These are phyloP conservation scores for Aporrectodea caliginosa DNA, from an alignment of 1,140 invertebrate species.

Conservation along the genomic window DNA sequence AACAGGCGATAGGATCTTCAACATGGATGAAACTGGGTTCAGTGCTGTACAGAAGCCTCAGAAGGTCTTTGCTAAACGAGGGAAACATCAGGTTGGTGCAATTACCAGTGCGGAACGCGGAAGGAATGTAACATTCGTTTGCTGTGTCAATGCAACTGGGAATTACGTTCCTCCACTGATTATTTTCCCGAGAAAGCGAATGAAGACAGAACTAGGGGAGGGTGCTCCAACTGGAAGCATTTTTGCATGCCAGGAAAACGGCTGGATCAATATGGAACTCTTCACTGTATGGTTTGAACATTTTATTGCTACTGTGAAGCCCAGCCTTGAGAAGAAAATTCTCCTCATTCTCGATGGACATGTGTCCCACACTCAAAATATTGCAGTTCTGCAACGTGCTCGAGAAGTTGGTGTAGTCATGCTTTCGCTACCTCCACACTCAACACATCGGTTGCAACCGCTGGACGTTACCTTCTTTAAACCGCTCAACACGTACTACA, in stretches of 20 bases:
- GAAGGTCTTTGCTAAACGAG: background rate
- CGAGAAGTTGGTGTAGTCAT: slow-evolving; percentile 64
- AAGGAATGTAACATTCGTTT: background rate
- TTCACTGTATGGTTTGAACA: slow-evolving; percentile 11
- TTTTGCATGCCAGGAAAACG: background rate
- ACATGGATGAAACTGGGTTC: background rate
- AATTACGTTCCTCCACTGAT: background rate
- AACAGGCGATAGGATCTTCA: too few species aligned
- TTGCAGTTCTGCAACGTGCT: slow-evolving; percentile 23
- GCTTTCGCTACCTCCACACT: slow-evolving; percentile 50
- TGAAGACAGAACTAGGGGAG: background rate
- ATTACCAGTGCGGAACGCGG: background rate
- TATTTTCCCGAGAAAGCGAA: background rate
- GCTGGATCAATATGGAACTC: background rate
- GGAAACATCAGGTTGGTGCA: background rate
- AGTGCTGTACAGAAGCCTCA: background rate
- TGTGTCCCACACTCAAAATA: background rate
- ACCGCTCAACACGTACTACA: slow-evolving; percentile 48
- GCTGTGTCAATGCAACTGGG: background rate
- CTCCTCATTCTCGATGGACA: slow-evolving; percentile 27
- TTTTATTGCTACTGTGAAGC: background rate
- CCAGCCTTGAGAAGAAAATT: background rate
- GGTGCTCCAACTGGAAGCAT: background rate
- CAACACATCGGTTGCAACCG: slow-evolving; percentile 51
- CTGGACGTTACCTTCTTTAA: slow-evolving; percentile 49